phyloP scores from a whole-genome alignment of 2,797 vertebrate species.

The Enteromius fasciolatus region DNA sequence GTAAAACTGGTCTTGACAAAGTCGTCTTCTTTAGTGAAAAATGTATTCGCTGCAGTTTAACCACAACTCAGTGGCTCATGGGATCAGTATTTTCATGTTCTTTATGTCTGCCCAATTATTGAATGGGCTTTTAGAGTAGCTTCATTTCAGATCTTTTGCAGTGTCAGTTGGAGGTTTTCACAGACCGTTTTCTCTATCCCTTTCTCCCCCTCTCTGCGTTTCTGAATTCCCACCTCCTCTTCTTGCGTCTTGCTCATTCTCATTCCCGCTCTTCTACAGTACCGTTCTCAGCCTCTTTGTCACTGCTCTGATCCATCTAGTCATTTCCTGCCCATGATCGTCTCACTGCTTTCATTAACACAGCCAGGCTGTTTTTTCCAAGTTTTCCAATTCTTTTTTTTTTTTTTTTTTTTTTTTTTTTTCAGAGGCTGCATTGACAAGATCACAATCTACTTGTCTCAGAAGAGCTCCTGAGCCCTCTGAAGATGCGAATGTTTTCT shows the following conservation, averaged over 20 bases:
- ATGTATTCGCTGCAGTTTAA: background rate
- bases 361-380: slow-evolving; percentile 18
- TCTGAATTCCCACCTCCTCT: slow-evolving; percentile 34
- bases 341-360: slow-evolving; percentile 12
- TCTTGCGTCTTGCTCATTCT: slow-evolving; percentile 18
- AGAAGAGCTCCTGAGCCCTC: slow-evolving; percentile 9
- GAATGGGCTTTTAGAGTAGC: slow-evolving; percentile 1
- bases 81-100: background rate
- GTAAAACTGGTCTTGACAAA: background rate
- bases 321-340: slow-evolving; percentile 40
- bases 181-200: slow-evolving; percentile 2
- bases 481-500: slow-evolving; percentile 10
- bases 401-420: background rate
- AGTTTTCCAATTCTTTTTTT: too few relatives aligned
- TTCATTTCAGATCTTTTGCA: background rate
- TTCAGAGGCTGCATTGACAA: background rate
- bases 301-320: slow-evolving; percentile 36
- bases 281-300: slow-evolving; percentile 39
- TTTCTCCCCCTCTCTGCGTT: background rate
- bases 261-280: slow-evolving; percentile 36
- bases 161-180: background rate
- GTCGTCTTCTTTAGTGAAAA: background rate
- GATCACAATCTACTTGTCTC: background rate
- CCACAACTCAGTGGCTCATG: background rate
- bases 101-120: slow-evolving; percentile 1